Base-by-base conservation (phyloP, 53 echinoderm and acorn worm species). In the Echinometra lucunter region DNA sequence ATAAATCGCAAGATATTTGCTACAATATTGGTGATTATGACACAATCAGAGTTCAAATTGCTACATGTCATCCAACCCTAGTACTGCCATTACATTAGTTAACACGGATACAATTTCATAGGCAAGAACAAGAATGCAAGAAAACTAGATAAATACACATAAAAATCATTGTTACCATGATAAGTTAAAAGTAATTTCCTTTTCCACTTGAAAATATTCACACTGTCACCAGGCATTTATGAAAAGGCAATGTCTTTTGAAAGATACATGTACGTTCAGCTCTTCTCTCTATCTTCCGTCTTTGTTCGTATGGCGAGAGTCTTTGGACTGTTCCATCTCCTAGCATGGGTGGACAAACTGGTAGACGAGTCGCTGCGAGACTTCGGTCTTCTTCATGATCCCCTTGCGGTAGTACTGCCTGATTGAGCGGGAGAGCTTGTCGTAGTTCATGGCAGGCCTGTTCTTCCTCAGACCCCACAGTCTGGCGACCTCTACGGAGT, bases 361-460 rank as follows among this genome's bases (percentile, higher is more conserved):
- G 95, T 99, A 99, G 42, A 99, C 99, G 75, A 99, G 94, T 67
- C 99, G 89, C 70, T 99, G 99, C 70, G 99, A 97, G 12, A 97
- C 96, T 57, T 99, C 99, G 1, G 99, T 99, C 80, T 99, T 99
- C 96, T 99, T 99, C 99, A 99, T 99, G 94, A 99, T 99, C 0
- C 95, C 96, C 72, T 99, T 99, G 72, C 89, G 96, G 95, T 99
- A 99, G 96, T 99, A 99, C 90, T 99, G 99, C n/a, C 99, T 87
- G 95, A 99, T 99, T 0, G 99, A 99, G 30, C 99, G 97, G 55
- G 98, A 98, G 56, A 99, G 97, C 88, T 99, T 99, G 93, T 99
- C 99, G 89, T 99, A 99, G 92, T 99, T 99, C 99, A 99, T 99
- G 58, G 97, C 97, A 6, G 99, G 99, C 57, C 99, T 90, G 96